Conservation (phyloP, 2,888 invertebrate species). For the Epistrophe eligans region DNA sequence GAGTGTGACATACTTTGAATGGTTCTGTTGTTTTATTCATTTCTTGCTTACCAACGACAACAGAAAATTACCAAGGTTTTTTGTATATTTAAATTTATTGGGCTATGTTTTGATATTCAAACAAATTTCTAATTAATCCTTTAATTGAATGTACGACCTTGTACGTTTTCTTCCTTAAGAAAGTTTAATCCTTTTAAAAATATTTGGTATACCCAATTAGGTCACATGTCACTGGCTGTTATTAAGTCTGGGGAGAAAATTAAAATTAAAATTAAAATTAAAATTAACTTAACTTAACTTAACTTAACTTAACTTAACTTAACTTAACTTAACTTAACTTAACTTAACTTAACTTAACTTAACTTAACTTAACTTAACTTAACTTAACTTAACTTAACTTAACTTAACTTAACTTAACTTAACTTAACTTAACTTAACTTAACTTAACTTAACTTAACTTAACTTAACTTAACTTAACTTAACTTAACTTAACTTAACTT, state of each 20-base stretch:
- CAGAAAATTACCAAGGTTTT: background rate
- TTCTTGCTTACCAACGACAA: background rate
- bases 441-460: too few relatives aligned
- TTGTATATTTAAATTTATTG: background rate
- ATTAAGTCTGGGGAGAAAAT: background rate
- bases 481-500: too few relatives aligned
- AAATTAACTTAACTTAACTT: too few relatives aligned
- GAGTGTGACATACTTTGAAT: background rate
- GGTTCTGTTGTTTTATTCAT: background rate
- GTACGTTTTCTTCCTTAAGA: background rate
- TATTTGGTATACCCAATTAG: background rate
- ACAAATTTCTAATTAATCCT: constrained; percentile 61
- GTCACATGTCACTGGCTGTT: background rate
- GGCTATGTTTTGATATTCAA: constrained; percentile 30
- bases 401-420: too few relatives aligned
- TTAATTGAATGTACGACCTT: constrained; percentile 50
- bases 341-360: too few relatives aligned
- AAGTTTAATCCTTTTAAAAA: background rate
- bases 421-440: too few relatives aligned
- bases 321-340: too few relatives aligned
- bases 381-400: too few relatives aligned
- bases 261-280: too few relatives aligned
- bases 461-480: too few relatives aligned
- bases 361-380: too few relatives aligned
- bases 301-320: too few relatives aligned